Base-by-base conservation (phyloP, 2,888 invertebrate genomes). In the Drosophila mettleri region DNA sequence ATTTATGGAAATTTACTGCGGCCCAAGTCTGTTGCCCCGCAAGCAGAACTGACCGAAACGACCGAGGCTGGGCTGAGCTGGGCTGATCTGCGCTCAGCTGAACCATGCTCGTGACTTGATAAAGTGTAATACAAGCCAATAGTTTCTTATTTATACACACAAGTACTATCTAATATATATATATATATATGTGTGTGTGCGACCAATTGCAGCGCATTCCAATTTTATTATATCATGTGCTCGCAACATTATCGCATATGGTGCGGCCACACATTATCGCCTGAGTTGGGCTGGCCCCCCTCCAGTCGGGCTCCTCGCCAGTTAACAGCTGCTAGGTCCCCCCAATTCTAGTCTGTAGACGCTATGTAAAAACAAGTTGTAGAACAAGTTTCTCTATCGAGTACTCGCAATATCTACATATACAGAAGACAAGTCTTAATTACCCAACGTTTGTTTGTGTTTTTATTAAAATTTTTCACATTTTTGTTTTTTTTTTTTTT, bases 281-380 rank as follows among this genome's bases (percentile, higher is more conserved):
- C 73, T 43, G 55, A 51, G 55, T 53, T 67, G 29, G 51, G 72
- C 57, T 36, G 31, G 34, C 46, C 38, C 45, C 18, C 54, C 60
- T 14, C 48, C 38, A 16, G n/a, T n/a, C n/a, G n/a, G n/a, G 43
- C 31, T 20, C 10, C 34, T 39, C 20, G 45, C 53, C 45, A n/a
- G 45, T 14, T n/a, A 48, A 14, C 46, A 33, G 45, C 31, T 18
- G n/a, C 36, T 34, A 29, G 43, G 34, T 20, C 55, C 31, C 14
- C n/a, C 18, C 69, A 66, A 78, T 85, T 87, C 79, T 78, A 81
- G 84, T 82, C 41, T 46, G 52, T 58, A 39, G 59, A 49, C 67
- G 70, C 68, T 82, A 76, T 83, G 80, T 80, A 80, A 87, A 86
- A 86, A 89, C 89, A 90, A 88, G 82, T 80, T 89, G 89, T 89